Evolutionary conservation across 2,888 invertebrate genomes (phyloP), one percentile per base, ranked within the genome.

Genomic region (Syritta pipiens): DNA sequence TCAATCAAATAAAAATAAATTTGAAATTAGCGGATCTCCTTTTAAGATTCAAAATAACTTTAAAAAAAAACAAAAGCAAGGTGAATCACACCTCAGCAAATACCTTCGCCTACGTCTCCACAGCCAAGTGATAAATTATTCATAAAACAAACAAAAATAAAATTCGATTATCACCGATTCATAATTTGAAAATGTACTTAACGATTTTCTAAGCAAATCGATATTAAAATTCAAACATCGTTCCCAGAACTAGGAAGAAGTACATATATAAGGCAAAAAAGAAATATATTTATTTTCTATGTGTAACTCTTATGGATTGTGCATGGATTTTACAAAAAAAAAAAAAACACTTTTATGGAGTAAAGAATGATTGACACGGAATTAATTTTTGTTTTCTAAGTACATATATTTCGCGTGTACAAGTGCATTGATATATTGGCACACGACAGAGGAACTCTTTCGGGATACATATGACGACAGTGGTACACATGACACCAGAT

Each of bases 41-140:
- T 44, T 12, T 51, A 49, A 12, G 59, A 51, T 63, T 10, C 10
- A 12, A 68, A 42, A 49, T 65, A 35, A 35, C 42, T 37, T 44
- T 44, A 59, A 22, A 10, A 22, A 46, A 19, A 48, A 51, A 42
- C 30, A 46, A 24, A 42, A 9, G 28, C 57, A 63, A 71, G 63
- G 71, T 71, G 71, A 71, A 67, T 77, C 77, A 77, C 40, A 65
- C 44, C 59, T 40, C 5, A 42, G 19, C 19, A 17, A 42, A 69
- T 40, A 30, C 37, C 40, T 32, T 42, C 30, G 28, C 46, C 53
- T 48, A 65, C 71, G 71, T 60, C 35, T 24, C n/a, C n/a, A n/a
- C n/a, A n/a, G 37, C 22, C 40, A 72, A 42, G 48, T 60, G 71
- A 77, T 77, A 77, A 71, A 71, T 77, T 67, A 77, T 77, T 77